Percentiles rank a stretch among this genome's conserved stretches.
These are phyloP conservation scores for Malurus melanocephalus DNA, from an alignment of 2,113 vertebrate genomes.

Conservation along the genomic window DNA sequence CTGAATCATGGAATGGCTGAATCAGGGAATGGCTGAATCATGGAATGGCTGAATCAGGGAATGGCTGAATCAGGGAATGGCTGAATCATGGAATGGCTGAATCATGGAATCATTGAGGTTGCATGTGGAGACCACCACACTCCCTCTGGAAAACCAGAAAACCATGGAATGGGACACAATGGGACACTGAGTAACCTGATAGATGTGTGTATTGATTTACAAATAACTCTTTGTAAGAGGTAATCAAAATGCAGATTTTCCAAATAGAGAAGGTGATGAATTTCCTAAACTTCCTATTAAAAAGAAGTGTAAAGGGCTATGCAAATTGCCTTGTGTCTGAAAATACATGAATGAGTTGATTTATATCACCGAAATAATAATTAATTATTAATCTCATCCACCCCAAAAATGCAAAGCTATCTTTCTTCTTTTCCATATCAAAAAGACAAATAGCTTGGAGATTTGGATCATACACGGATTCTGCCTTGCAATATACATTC, in stretches of 20 bases:
- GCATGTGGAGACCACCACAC: neutral
- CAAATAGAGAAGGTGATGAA: neutral
- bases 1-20: neutral
- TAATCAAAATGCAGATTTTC: neutral
- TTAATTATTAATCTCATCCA: neutral
- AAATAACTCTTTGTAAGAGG: neutral
- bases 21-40: neutral
- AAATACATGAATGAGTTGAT: neutral
- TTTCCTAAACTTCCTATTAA: neutral
- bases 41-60: too few species aligned
- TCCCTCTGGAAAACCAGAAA: neutral
- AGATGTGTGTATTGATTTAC: neutral
- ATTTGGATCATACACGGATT: neutral
- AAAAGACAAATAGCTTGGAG: neutral
- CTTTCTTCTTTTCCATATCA: neutral
- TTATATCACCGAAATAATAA: neutral
- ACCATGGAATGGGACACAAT: neutral
- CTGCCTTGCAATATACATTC: neutral
- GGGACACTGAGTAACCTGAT: neutral
- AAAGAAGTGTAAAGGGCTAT: neutral
- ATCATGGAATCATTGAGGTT: fast-evolving
- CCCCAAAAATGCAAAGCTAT: neutral
- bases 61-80: too few species aligned
- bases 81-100: too few species aligned
- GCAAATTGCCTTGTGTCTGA: neutral